These are phyloP conservation scores for Allacma fusca DNA, from an alignment of 2,888 invertebrate genomes.

Conservation along the genomic window DNA sequence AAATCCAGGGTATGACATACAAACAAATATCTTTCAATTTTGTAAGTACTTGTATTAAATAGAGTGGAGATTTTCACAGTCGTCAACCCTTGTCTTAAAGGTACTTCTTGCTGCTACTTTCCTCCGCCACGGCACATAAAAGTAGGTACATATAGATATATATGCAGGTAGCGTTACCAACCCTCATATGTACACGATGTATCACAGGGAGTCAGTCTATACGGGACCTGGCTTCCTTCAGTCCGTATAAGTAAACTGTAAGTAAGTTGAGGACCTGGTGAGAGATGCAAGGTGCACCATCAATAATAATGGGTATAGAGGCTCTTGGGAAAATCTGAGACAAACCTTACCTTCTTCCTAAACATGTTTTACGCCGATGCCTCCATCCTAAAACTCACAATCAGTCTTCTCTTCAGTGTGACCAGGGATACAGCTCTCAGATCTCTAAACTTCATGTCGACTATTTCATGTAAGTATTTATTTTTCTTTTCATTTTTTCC, in stretches of 20 bases:
- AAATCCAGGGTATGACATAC: constrained; percentile 22
- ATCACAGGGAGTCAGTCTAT: too few species aligned
- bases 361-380: constrained; percentile 27
- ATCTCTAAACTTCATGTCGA: constrained; percentile 33
- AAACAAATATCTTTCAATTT: background rate
- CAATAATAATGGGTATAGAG: constrained; percentile 13
- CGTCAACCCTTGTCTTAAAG: too few species aligned
- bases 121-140: too few species aligned
- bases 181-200: too few species aligned
- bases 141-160: background rate
- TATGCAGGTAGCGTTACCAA: background rate
- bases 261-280: constrained; percentile 18
- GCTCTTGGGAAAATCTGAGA: constrained; percentile 29
- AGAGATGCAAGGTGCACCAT: constrained; percentile 21
- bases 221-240: too few species aligned
- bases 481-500: too few species aligned
- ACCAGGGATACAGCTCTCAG: constrained; percentile 39
- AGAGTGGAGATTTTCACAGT: constrained; percentile 26
- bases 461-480: constrained; percentile 32
- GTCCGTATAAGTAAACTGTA: too few species aligned
- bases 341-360: constrained; percentile 35
- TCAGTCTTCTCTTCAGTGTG: constrained; percentile 44
- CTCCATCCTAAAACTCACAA: background rate
- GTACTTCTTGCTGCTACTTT: too few species aligned
- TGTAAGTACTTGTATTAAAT: constrained; percentile 34